A percentile compares a stretch with the other conserved stretches of the same genome.
phyloP scores from a whole-genome alignment of 2,888 invertebrate species.

The Lepidocyrtoides sp. region DNA sequence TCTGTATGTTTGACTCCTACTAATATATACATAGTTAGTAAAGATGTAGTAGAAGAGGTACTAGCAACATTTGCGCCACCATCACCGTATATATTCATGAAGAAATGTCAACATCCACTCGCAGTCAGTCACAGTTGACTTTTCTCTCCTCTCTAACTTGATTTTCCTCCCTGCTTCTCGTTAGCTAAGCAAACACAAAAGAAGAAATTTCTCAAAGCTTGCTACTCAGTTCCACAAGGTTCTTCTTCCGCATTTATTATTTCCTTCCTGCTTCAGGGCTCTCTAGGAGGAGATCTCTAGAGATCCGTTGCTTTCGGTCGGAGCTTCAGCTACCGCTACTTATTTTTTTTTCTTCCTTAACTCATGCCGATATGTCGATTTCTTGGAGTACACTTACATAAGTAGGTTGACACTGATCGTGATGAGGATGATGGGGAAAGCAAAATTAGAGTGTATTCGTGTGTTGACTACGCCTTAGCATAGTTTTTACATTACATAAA shows the following conservation, averaged over 20 bases:
- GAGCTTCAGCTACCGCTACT: slow-evolving; percentile 20
- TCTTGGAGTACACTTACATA: slow-evolving; percentile 25
- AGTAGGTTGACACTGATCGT: slow-evolving; percentile 50
- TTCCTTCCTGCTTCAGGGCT: slow-evolving; percentile 84
- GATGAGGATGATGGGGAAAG: not conserved
- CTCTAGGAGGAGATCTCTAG: slow-evolving; percentile 79
- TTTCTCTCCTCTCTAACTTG: slow-evolving; percentile 85
- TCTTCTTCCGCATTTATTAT: slow-evolving; percentile 76
- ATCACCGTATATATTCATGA: slow-evolving; percentile 68
- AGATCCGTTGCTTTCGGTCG: slow-evolving; percentile 64
- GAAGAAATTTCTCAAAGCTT: slow-evolving; percentile 80
- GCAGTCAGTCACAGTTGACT: slow-evolving; percentile 85
- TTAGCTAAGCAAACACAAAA: slow-evolving; percentile 86
- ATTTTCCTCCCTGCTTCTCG: slow-evolving; percentile 85
- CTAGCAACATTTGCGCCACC: too few relatives aligned
- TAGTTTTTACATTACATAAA: too few relatives aligned
- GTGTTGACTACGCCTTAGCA: too few relatives aligned
- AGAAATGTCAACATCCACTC: slow-evolving; percentile 85
- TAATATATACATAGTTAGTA: too few relatives aligned
- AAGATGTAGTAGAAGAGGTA: too few relatives aligned
- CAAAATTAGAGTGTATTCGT: not conserved
- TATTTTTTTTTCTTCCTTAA: slow-evolving; percentile 66
- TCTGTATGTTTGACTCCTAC: too few relatives aligned
- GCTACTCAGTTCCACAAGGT: slow-evolving; percentile 73
- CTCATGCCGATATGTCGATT: slow-evolving; percentile 59